Percentiles rank a stretch among this genome's conserved stretches.
Conservation (phyloP, 2,113 vertebrate species). For the Rattus rattus region DNA sequence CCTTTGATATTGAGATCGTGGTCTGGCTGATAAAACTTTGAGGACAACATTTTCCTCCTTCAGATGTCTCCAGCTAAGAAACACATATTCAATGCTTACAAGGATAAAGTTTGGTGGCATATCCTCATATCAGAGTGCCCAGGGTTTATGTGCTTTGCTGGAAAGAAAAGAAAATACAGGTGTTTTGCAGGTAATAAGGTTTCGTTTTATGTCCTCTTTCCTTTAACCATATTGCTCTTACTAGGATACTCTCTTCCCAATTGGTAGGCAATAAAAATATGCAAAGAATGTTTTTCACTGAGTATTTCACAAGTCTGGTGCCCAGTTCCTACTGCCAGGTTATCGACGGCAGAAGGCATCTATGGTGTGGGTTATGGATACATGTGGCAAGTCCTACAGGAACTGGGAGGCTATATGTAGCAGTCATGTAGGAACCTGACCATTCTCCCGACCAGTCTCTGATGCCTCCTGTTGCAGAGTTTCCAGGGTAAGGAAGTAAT, state of each 20-base stretch:
- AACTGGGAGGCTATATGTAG: not conserved
- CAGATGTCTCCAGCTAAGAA: constrained; percentile 51
- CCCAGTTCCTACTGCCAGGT: not conserved
- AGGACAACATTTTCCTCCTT: not conserved
- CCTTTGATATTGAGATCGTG: constrained; percentile 34
- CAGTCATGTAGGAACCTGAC: fast-evolving
- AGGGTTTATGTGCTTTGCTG: constrained; percentile 78
- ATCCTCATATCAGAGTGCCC: constrained; percentile 53
- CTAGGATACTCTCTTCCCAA: constrained; percentile 85
- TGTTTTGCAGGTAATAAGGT: constrained; percentile 87
- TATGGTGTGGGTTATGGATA: not conserved
- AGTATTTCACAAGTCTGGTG: constrained; percentile 39
- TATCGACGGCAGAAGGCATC: not conserved
- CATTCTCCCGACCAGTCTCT: fast-evolving
- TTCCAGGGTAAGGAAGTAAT: not conserved
- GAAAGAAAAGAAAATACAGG: constrained; percentile 85
- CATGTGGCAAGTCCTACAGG: not conserved
- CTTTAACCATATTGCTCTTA: constrained; percentile 86
- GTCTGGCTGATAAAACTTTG: constrained; percentile 30
- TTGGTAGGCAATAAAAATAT: constrained; percentile 85
- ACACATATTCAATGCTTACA: constrained; percentile 53
- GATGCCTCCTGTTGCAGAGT: fast-evolving
- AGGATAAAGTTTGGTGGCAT: constrained; percentile 69
- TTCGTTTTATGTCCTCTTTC: constrained; percentile 88
- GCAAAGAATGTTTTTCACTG: constrained; percentile 72